A percentile compares a stretch with the other conserved stretches of the same genome.
These are phyloP conservation scores for Scomber scombrus DNA, from an alignment of 2,113 vertebrate species.

Conservation along the genomic window DNA sequence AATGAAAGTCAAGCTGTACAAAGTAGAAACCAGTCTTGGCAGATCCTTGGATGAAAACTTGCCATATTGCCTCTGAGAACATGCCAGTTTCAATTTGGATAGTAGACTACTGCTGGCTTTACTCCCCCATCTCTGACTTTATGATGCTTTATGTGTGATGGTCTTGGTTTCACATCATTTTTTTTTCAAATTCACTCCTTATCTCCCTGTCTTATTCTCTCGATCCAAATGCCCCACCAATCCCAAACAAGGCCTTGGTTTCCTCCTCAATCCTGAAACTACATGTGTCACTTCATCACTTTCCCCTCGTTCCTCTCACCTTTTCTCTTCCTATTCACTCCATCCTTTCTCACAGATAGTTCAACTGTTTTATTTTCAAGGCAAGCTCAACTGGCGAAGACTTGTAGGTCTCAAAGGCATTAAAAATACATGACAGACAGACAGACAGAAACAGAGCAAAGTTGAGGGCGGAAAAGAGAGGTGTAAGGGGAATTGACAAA, in stretches of 20 bases:
- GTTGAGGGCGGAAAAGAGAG: constrained; percentile 40
- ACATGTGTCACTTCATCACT: constrained; percentile 10
- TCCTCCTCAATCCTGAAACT: not conserved
- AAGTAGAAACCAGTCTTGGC: not conserved
- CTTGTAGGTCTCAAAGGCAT: constrained; percentile 65
- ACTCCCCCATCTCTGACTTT: not conserved
- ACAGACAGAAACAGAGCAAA: constrained; percentile 48
- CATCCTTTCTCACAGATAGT: constrained; percentile 28
- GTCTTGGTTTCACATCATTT: not conserved
- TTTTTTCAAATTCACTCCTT: not conserved
- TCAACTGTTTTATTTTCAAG: constrained; percentile 70
- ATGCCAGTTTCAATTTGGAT: not conserved
- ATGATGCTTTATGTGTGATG: not conserved
- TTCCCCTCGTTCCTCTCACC: not conserved
- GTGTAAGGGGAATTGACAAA: constrained; percentile 48
- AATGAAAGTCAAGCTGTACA: not conserved
- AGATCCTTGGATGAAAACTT: not conserved
- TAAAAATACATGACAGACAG: constrained; percentile 72
- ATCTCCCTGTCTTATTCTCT: not conserved
- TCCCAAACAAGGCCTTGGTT: not conserved
- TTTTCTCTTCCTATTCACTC: not conserved
- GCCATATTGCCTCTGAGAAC: not conserved
- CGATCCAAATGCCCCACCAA: not conserved
- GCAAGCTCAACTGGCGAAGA: constrained; percentile 59
- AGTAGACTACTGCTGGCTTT: not conserved